Evolutionary conservation across 2,888 invertebrate genomes (phyloP).

Genomic region (Linnaemya vulpina): DNA sequence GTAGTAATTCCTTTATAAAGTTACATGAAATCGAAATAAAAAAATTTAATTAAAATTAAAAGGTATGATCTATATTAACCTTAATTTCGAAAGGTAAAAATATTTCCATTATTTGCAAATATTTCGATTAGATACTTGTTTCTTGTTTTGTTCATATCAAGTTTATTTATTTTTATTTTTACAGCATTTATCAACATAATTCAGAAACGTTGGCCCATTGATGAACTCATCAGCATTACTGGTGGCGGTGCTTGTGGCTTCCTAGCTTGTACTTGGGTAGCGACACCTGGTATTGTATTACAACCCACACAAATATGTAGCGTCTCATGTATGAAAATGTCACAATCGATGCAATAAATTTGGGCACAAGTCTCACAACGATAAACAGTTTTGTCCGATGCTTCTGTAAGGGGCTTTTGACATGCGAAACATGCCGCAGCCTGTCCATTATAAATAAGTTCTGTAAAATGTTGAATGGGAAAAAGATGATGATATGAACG

Average conservation of each 20-base stretch:
- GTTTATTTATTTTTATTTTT: not conserved
- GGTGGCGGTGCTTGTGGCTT: slow-evolving; percentile 76
- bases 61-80: not conserved
- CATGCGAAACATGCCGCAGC: slow-evolving; percentile 88
- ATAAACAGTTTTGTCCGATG: slow-evolving; percentile 90
- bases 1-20: too few species aligned
- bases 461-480: slow-evolving; percentile 93
- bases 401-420: slow-evolving; percentile 85
- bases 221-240: slow-evolving; percentile 56
- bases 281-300: slow-evolving; percentile 85
- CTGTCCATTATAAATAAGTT: slow-evolving; percentile 86
- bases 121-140: not conserved
- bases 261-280: slow-evolving; percentile 78
- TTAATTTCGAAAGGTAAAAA: not conserved
- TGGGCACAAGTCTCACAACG: slow-evolving; percentile 91
- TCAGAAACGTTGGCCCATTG: slow-evolving; percentile 68
- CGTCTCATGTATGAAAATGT: slow-evolving; percentile 95
- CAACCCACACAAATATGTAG: slow-evolving; percentile 99
- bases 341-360: slow-evolving; percentile 97
- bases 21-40: too few species aligned
- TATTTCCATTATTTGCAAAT: not conserved
- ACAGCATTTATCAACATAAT: not conserved
- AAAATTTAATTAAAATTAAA: too few species aligned
- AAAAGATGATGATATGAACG: slow-evolving; percentile 99
- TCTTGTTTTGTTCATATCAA: not conserved